Percentiles rank a stretch among this genome's conserved stretches.
These are phyloP conservation scores for Thunnus maccoyii DNA, from an alignment of 2,113 vertebrate genomes.

Conservation along the genomic window DNA sequence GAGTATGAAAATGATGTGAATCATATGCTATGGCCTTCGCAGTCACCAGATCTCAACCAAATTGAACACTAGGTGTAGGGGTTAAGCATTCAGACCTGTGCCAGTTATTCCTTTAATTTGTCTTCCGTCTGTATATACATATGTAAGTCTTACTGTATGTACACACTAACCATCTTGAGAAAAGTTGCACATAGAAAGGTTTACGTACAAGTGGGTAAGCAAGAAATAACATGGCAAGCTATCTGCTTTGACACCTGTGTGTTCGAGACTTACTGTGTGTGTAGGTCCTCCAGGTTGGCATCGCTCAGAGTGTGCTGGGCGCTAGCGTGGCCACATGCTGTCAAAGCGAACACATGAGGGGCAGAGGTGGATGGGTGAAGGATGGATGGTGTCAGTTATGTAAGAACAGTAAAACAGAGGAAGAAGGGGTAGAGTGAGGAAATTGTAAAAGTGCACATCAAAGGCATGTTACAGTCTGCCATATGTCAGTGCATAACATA, in stretches of 20 bases:
- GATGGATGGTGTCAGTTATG: neutral
- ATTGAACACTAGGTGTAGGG: no score
- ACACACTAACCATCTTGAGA: neutral
- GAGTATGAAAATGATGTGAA: no score
- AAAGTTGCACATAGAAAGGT: neutral
- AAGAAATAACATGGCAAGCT: neutral
- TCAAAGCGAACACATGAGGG: constrained; percentile 32
- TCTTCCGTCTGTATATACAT: neutral
- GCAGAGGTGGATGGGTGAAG: neutral
- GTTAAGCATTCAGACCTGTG: no score
- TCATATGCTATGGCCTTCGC: no score
- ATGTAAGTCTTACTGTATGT: neutral
- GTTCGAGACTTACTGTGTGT: constrained; percentile 78
- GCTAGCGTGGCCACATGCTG: constrained; percentile 60
- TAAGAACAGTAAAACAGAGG: constrained; percentile 16
- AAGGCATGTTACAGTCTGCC: constrained; percentile 27
- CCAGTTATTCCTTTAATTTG: no score
- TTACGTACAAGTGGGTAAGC: neutral
- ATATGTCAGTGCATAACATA: constrained; percentile 24
- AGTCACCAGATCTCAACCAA: no score
- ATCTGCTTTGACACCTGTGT: constrained; percentile 29
- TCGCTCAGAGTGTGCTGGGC: constrained; percentile 64
- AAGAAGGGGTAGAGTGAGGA: neutral
- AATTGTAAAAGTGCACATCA: constrained; percentile 49
- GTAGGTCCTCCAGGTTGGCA: constrained; percentile 72